These are phyloP conservation scores for Nilaparvata lugens DNA, from an alignment of 1,140 invertebrate genomes.

Conservation along the genomic window DNA sequence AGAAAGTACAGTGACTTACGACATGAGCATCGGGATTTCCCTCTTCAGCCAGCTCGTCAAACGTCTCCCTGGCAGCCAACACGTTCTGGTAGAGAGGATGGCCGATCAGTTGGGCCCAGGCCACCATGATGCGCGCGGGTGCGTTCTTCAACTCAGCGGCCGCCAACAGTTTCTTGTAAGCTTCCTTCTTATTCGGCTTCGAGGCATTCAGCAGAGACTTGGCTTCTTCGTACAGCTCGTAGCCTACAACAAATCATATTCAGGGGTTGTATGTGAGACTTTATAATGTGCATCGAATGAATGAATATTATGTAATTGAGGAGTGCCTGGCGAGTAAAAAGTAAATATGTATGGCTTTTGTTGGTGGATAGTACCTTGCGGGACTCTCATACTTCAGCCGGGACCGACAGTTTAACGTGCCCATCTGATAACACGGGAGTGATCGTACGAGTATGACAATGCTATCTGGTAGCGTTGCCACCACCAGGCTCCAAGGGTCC, in stretches of 20 bases:
- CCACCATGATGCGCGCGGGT: conserved; percentile 51
- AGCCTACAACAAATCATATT: neutral
- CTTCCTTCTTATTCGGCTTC: neutral
- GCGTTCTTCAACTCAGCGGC: neutral
- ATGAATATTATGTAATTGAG: too few species aligned
- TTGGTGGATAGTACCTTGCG: too few species aligned
- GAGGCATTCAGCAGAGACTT: neutral
- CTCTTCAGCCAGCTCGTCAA: conserved; percentile 61
- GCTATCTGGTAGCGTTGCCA: too few species aligned
- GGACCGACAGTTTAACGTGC: too few species aligned
- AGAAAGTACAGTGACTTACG: conserved; percentile 51
- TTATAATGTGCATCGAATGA: too few species aligned
- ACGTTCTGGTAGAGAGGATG: conserved; percentile 63
- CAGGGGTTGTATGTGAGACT: too few species aligned
- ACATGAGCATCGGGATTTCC: conserved; percentile 85
- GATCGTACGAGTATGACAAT: too few species aligned
- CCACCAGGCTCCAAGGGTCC: too few species aligned
- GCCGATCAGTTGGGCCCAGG: conserved; percentile 81
- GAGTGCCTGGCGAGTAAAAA: too few species aligned
- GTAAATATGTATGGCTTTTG: too few species aligned
- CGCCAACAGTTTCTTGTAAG: neutral
- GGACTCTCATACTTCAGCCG: too few species aligned
- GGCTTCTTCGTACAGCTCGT: neutral
- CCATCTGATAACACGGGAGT: too few species aligned
- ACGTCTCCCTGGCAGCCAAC: conserved; percentile 60